Conservation (phyloP, 2,113 vertebrate genomes). For the Rhinolophus sinicus region DNA sequence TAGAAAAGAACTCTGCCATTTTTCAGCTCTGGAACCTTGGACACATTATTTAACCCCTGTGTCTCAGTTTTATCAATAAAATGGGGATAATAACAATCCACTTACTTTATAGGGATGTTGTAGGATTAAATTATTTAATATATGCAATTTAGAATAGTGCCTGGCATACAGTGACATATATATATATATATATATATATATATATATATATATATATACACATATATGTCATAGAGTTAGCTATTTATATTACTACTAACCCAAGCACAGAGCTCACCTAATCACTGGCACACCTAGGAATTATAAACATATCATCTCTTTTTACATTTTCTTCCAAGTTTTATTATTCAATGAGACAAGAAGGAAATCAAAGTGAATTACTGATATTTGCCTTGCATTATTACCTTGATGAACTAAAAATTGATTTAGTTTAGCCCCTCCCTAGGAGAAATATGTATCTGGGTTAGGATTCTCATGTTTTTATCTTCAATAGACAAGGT, state of each 20-base stretch:
- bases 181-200: no score
- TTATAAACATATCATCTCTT: not conserved
- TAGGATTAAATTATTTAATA: not conserved
- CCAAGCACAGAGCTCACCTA: not conserved
- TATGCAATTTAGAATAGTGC: not conserved
- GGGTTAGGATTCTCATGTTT: not conserved
- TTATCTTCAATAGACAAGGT: not conserved
- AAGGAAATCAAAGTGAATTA: not conserved
- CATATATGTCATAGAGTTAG: not conserved
- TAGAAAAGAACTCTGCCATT: not conserved
- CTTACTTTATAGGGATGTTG: not conserved
- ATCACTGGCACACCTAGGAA: not conserved
- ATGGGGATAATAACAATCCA: not conserved
- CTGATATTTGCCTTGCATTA: not conserved
- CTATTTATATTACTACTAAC: not conserved
- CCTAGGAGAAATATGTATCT: not conserved
- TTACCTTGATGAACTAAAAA: not conserved
- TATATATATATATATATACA: not conserved
- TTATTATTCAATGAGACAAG: constrained; percentile 5
- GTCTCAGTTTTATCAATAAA: not conserved
- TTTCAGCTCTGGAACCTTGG: not conserved
- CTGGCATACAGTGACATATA: not conserved
- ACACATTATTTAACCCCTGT: not conserved
- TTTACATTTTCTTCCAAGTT: constrained; percentile 15
- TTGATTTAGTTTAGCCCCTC: not conserved